These are phyloP conservation scores for Pocillopora meandrina DNA, from an alignment of 92 coral and sea anemone genomes.

Conservation along the genomic window DNA sequence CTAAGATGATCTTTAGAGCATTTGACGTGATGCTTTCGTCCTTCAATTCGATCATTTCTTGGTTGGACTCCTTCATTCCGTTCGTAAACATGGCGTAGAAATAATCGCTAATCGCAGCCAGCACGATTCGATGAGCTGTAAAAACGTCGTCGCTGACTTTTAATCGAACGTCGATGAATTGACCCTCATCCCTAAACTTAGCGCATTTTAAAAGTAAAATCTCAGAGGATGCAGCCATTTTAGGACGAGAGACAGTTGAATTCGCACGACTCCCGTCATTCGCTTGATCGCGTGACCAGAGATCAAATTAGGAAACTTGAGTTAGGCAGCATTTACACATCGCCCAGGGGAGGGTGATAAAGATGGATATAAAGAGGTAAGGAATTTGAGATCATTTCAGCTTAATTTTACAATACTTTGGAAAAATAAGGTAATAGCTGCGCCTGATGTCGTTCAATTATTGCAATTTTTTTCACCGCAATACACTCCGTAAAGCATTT, in stretches of 20 bases:
- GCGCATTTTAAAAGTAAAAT: not conserved
- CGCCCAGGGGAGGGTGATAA: too few relatives aligned
- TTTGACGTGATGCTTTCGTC: conserved; percentile 27
- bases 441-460: too few relatives aligned
- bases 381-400: too few relatives aligned
- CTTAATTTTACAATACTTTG: not conserved
- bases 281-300: conserved; percentile 24
- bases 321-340: too few relatives aligned
- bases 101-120: conserved; percentile 39
- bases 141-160: not conserved
- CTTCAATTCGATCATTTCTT: conserved; percentile 32
- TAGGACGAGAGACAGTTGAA: too few relatives aligned
- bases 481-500: too few relatives aligned
- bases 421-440: too few relatives aligned
- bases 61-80: conserved; percentile 12
- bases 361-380: too few relatives aligned
- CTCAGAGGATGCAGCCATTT: conserved; percentile 3
- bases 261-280: not conserved
- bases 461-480: too few relatives aligned
- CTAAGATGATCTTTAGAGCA: conserved; percentile 56
- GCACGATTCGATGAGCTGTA: not conserved
- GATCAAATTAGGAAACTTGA: not conserved
- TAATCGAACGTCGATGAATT: not conserved
- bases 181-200: not conserved
- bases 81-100: conserved; percentile 49